Percentiles rank a stretch among this genome's conserved stretches.
phyloP scores from a whole-genome alignment of 2,888 invertebrate species.

The Hemithea aestivaria region DNA sequence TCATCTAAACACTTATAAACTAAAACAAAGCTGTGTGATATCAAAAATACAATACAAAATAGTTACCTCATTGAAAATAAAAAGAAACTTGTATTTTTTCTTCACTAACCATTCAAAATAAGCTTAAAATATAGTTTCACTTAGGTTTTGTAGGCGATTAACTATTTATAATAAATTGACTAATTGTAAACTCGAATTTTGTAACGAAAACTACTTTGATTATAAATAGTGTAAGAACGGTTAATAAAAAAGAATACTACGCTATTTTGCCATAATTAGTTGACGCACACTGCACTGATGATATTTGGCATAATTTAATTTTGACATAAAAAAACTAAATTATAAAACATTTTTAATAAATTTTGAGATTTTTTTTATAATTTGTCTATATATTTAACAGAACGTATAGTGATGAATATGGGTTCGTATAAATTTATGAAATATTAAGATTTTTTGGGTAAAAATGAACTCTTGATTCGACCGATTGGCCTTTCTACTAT shows the following conservation, averaged over 20 bases:
- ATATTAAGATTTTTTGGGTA: no score
- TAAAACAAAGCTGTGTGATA: conserved; percentile 57
- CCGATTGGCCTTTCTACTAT: no score
- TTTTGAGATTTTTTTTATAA: no score
- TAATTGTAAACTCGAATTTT: conserved; percentile 9
- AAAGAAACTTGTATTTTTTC: background rate
- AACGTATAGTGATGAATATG: no score
- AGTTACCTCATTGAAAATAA: conserved; percentile 51
- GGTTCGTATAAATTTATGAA: no score
- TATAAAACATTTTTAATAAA: no score
- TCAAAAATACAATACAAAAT: conserved; percentile 49
- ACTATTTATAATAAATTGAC: background rate
- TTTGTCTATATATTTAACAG: no score
- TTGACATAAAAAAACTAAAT: no score
- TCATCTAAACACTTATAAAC: conserved; percentile 6
- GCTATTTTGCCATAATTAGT: conserved; percentile 8
- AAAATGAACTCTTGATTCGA: no score
- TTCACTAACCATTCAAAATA: no score
- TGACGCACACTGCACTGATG: conserved; percentile 10
- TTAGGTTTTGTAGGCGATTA: no score
- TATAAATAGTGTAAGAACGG: conserved; percentile 6
- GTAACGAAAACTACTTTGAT: background rate
- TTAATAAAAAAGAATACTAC: conserved; percentile 7
- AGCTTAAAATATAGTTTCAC: no score
- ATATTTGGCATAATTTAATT: background rate